Evolutionary conservation across 2,113 vertebrate genomes (phyloP), one percentile per base, ranked within the genome.

Genomic region (Shinisaurus crocodilurus): DNA sequence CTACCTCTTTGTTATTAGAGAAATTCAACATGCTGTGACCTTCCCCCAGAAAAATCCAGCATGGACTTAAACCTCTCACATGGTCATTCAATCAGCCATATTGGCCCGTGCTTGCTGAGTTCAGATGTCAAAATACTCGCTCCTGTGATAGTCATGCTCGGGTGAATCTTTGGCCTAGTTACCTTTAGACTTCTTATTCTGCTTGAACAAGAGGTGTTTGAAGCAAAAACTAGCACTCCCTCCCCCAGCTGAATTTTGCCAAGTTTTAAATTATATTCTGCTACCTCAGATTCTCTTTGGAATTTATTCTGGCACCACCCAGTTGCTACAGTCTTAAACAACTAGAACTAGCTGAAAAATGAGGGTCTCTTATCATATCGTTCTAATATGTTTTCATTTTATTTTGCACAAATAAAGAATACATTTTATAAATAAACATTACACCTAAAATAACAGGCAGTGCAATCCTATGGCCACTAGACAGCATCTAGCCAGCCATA

Each of bases 301-400:
- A 74, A 60, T 83, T 84, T 89, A 84, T 89, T 50, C 50, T 4
- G 8, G 91, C 87, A 72, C 12, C 29, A 88, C 86, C 86, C 89
- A 81, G 87, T 93, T 94, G 90, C 86, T 93, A 72, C 60, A 65
- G 86, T 95, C 92, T 70, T 88, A 94, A 13, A 34, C 70, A 86
- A 74, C 57, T 74, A 43, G 50, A 16, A n/a, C 6, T 25, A 81
- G 92, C 72, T 95, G 87, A 74, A 92, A 92, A 92, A 92, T 79
- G 40, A 74, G 9, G 82, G 86, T 88, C 94, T 94, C 95, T 96
- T 89, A 86, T n/a, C 74, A 85, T 77, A 70, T 88, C 89, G 37
- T 85, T 63, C 60, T 63, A 63, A 63, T 63, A 23, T 63, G 16
- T 63, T 63, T 63, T 63, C 60, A 63, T 63, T 63, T 63, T 63